Base-by-base conservation (phyloP, 2,113 vertebrate genomes). In the Saimiri boliviensis region DNA sequence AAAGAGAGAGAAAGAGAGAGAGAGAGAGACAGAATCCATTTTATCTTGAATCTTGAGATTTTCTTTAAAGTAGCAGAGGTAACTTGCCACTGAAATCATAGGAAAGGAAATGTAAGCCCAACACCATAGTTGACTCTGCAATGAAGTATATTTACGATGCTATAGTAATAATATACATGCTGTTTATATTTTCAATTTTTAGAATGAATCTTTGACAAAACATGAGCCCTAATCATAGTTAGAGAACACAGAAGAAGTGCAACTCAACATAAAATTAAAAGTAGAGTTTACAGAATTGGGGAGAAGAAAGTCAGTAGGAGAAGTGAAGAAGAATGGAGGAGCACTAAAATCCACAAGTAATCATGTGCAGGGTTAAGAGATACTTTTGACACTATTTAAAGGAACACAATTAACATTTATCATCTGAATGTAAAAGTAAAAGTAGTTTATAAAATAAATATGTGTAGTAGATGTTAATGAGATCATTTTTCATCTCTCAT, bases 201-300 rank as follows among this genome's bases (percentile, higher is more conserved):
- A 88, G 32, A 96, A 92, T 68, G 19, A 88, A 37, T 93, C 52
- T 54, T 63, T 95, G 77, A 66, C 32, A 85, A 85, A 86, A 82
- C 30, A 87, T 14, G 27, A 88, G 49, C 79, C n/a, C 40, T 92
- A 91, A 89, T 74, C 89, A 93, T 49, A 94, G 19, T 92, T 88
- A 79, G 27, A 88, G 47, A 73, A 95, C 23, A 85, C 94, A 88
- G 81, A 77, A 93, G 21, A 86, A 86, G 74, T 73, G 11, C 7
- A 86, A 82, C 58, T 90, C 16, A 35, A 49, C 20, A 89, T 77
- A 91, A 89, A 95, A 74, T 87, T 96, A 47, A 79, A 93, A 95
- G 10, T 76, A 71, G 37, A 91, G 17, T 91, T 92, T 58, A 60
- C 1, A 91, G 35, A 97, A 96, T 86, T 71, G 86, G n/a, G 25